Conservation (phyloP, 1,140 invertebrate species). For the Orius insidiosus region DNA sequence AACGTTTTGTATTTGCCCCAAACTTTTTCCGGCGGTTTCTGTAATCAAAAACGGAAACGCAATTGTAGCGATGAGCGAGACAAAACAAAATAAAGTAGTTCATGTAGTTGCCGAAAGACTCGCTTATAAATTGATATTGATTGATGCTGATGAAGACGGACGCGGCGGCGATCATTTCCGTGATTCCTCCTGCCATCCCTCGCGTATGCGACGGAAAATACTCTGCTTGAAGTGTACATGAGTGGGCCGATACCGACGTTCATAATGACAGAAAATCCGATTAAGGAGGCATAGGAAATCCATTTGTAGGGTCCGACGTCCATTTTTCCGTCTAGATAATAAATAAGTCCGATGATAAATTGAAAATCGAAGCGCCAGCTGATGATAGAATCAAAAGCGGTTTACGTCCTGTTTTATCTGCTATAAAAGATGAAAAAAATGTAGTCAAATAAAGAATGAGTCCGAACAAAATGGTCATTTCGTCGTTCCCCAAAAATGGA, state of each 20-base stretch:
- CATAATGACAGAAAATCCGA: conserved; percentile 9
- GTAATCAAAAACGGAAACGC: too few species aligned
- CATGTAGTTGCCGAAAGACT: too few species aligned
- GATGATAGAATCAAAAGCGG: conserved; percentile 32
- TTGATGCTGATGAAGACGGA: too few species aligned
- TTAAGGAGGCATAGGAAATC: conserved; percentile 14
- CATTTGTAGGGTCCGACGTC: conserved; percentile 8
- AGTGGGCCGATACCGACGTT: conserved; percentile 16
- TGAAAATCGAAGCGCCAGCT: conserved; percentile 8
- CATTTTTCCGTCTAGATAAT: conserved; percentile 1
- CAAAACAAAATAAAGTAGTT: too few species aligned
- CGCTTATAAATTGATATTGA: too few species aligned
- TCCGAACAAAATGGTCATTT: conserved; percentile 15
- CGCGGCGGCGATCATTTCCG: too few species aligned
- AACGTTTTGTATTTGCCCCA: too few species aligned
- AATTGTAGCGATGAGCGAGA: too few species aligned
- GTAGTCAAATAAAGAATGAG: conserved; percentile 25
- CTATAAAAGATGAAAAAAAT: conserved; percentile 25
- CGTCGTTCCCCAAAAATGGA: conserved; percentile 7
- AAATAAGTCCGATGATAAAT: conserved; percentile 3
- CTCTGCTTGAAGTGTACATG: conserved; percentile 16
- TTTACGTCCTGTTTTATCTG: conserved; percentile 29
- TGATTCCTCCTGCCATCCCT: conserved; percentile 7
- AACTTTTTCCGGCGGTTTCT: too few species aligned
- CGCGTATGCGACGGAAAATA: conserved; percentile 13